Evolutionary conservation across 2,888 invertebrate species (phyloP), one percentile per base, ranked within the genome.

Genomic region (Hedychridium roseum): DNA sequence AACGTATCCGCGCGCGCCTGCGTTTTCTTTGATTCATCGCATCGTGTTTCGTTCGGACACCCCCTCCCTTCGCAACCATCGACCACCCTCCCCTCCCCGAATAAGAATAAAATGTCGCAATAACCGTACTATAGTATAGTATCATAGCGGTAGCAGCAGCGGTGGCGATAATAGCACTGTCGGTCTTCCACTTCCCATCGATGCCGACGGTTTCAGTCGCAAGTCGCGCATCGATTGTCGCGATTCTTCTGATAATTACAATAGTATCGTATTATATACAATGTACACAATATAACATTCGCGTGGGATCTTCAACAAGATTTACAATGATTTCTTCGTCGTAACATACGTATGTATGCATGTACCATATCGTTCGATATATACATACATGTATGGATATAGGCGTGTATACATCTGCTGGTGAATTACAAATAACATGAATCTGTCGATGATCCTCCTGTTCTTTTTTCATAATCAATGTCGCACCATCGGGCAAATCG

Each of bases 251-350:
- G 35, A 31, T 35, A 23, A 12, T 48, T 52, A 54, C 37, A 35
- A 28, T 16, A 32, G 36, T 32, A 20, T 34, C 42, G 43, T 56
- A 63, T 54, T 31, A 18, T 35, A 34, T 53, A 61, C 57, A 58
- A 55, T 46, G 47, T 59, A 58, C 60, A 42, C 54, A 42, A 34
- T 56, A 36, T 49, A 54, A 59, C 57, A 50, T 58, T 54, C 49
- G 14, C 45, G 51, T 59, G 57, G 62, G 55, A 58, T 58, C 56
- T 59, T 71, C 54, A 69, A 70, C 66, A 70, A 69, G 61, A 65
- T 70, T 70, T 66, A 70, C 66, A 68, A 60, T 57, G 50, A 56
- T 57, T 46, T 55, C 47, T 38, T 43, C 42, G 23, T 6, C 5
- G 5, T 9, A 6, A 23, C 9, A 9, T 23, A 9, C 16, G 9